Evolutionary conservation across 2,113 vertebrate genomes (phyloP), one percentile per base, ranked within the genome.

Genomic region (Nesogale talazaci): DNA sequence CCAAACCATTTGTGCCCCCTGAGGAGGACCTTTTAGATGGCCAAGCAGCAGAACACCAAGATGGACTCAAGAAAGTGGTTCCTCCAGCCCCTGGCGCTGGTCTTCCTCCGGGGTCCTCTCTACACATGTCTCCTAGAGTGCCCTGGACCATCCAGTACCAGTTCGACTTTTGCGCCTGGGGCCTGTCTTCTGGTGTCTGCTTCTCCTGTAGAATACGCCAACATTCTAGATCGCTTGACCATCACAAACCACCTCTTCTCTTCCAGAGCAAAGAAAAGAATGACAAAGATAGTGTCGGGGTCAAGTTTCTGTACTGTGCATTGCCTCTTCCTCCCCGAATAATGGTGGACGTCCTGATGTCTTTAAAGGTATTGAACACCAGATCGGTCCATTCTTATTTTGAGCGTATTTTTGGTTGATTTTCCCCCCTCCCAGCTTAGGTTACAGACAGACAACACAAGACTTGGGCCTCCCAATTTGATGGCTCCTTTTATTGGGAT

Each of bases 161-260:
- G 16, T 83, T 19, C 72, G 34, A 9, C 46, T 20, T 72, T 72
- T 36, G n/a, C 34, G 69, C 69, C 34, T 16, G n/a, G 25, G 63
- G 3, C 74, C 84, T 93, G 82, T 90, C 56, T 84, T 23, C 11
- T 82, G 69, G 61, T 27, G 10, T 93, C 69, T 80, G 31, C 46
- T 59, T 88, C 75, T 6, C 83, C 6, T 36, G 77, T 9, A 92
- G 93, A 96, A 94, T 31, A 52, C 70, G 14, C 86, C 40, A 29
- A 38, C 42, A 38, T 97, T 97, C 97, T 96, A 97, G 96, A 94
- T 40, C 91, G 61, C 76, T 40, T 42, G 34, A 17, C 65, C 86
- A 93, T 94, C 94, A 95, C 79, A 94, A 86, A 67, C 63, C 56
- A 81, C 46, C 61, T 83, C 38, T 86, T 46, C 42, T 46, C 42